Conservation (phyloP, 2,888 invertebrate genomes). For the Hyles lineata region DNA sequence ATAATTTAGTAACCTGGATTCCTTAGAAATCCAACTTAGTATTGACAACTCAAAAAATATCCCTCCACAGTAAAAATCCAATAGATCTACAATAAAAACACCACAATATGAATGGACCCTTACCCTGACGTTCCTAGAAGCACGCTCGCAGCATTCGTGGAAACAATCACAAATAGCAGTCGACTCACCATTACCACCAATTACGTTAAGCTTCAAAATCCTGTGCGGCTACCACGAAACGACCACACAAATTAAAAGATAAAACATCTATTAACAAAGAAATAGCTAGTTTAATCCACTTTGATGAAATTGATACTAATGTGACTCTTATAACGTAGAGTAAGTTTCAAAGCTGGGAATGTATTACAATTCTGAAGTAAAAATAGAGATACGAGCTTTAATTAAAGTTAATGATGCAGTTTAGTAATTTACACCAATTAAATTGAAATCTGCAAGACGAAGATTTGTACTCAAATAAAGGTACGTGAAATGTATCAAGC, state of each 20-base stretch:
- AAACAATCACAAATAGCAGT: slow-evolving; percentile 56
- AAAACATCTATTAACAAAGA: not conserved
- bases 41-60: too few relatives aligned
- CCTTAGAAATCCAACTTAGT: too few relatives aligned
- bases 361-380: too few relatives aligned
- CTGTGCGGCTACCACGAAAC: slow-evolving; percentile 35
- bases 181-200: slow-evolving; percentile 50
- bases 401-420: too few relatives aligned
- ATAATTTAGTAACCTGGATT: too few relatives aligned
- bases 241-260: slow-evolving; percentile 13
- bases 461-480: too few relatives aligned
- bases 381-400: too few relatives aligned
- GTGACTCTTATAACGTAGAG: not conserved
- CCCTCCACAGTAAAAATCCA: not conserved
- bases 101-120: slow-evolving; percentile 18
- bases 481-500: too few relatives aligned
- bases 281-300: not conserved
- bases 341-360: too few relatives aligned
- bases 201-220: slow-evolving; percentile 46
- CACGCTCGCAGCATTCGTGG: slow-evolving; percentile 47
- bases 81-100: not conserved
- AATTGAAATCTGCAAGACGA: too few relatives aligned
- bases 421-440: too few relatives aligned
- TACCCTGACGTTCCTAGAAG: slow-evolving; percentile 42
- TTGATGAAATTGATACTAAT: not conserved